A percentile compares a stretch with the other conserved stretches of the same genome.
These are phyloP conservation scores for Lordiphosa fenestrarum DNA, from an alignment of 2,888 invertebrate genomes.

Conservation along the genomic window DNA sequence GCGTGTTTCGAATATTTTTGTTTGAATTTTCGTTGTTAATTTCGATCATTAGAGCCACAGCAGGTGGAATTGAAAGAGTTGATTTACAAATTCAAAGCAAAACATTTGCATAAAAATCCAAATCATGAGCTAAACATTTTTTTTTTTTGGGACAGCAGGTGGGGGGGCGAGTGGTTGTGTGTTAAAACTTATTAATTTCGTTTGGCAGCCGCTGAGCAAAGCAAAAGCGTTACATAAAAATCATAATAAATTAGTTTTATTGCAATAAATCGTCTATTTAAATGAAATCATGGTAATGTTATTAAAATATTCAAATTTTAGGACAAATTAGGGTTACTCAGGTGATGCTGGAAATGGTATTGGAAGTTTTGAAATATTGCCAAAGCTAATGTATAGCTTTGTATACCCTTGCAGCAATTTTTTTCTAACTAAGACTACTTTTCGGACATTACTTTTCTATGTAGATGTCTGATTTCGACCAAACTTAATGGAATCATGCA, in stretches of 20 bases:
- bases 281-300: slow-evolving; percentile 44
- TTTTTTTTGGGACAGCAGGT: slow-evolving; percentile 17
- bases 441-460: too few species aligned
- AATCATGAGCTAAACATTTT: slow-evolving; percentile 4
- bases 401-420: too few species aligned
- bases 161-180: slow-evolving; percentile 23
- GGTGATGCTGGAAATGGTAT: neutral
- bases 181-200: slow-evolving; percentile 62
- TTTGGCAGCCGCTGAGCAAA: slow-evolving; percentile 22
- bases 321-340: slow-evolving; percentile 18
- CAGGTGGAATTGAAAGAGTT: slow-evolving; percentile 59
- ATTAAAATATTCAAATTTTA: slow-evolving; percentile 48
- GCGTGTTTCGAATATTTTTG: slow-evolving; percentile 65
- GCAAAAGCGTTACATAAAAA: slow-evolving; percentile 31
- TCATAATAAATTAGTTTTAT: slow-evolving; percentile 59
- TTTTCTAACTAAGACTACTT: too few species aligned
- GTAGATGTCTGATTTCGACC: too few species aligned
- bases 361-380: neutral
- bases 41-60: slow-evolving; percentile 68
- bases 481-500: too few species aligned
- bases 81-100: slow-evolving; percentile 52
- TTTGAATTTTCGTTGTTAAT: slow-evolving; percentile 27
- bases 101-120: slow-evolving; percentile 51
- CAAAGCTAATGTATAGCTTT: too few species aligned
- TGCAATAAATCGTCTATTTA: slow-evolving; percentile 51